Evolutionary conservation across 2,888 invertebrate species (phyloP).

Genomic region (Tenodera sinensis): DNA sequence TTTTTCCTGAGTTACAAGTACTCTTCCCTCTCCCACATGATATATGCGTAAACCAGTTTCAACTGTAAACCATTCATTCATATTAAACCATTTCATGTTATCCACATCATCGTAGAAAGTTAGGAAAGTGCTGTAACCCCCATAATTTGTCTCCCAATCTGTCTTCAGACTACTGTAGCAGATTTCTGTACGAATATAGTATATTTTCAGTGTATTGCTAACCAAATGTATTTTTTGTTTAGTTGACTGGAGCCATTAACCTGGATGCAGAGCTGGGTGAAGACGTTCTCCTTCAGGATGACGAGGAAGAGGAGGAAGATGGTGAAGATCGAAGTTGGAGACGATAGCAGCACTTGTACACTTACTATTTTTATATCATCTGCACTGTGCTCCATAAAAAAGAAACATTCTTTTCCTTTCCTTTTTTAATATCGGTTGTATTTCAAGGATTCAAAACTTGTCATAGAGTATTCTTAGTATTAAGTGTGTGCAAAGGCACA

Average conservation of each 20-base stretch:
- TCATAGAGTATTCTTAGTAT: background rate
- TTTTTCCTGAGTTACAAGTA: too few species aligned
- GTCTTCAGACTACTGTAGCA: too few species aligned
- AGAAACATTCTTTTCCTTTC: background rate
- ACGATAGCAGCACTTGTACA: conserved; percentile 58
- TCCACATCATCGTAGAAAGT: too few species aligned
- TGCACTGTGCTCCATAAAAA: background rate
- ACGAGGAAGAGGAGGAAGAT: conserved; percentile 81
- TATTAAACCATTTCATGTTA: too few species aligned
- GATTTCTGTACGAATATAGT: background rate
- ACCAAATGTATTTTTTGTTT: background rate
- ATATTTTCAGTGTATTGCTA: background rate
- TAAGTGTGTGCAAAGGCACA: background rate
- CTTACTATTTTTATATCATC: background rate
- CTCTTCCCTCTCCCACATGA: too few species aligned
- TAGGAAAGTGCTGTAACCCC: too few species aligned
- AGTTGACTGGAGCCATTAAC: conserved; percentile 36
- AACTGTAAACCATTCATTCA: too few species aligned
- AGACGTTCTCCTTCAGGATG: conserved; percentile 70
- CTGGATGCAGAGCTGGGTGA: conserved; percentile 48
- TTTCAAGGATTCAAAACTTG: background rate
- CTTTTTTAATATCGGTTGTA: background rate
- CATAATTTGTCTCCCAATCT: too few species aligned
- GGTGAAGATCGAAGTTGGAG: conserved; percentile 87
- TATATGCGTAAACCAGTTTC: too few species aligned